A percentile compares a stretch with the other conserved stretches of the same genome.
phyloP scores from a whole-genome alignment of 2,113 vertebrate species.

The Chaetodon auriga region DNA sequence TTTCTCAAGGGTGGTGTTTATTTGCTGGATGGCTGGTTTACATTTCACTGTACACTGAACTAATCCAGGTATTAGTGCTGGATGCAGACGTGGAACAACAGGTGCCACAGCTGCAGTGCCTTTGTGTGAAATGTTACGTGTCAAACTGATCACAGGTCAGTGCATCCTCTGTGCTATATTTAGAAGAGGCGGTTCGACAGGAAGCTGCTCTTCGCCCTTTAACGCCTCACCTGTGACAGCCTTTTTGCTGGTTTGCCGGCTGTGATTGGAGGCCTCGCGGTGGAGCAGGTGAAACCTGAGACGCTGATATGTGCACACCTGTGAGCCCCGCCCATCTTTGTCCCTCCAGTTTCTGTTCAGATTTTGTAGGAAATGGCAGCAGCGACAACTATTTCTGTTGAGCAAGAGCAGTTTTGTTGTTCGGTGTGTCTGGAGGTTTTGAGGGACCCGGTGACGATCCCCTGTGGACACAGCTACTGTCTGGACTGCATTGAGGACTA shows the following conservation, averaged over 20 bases:
- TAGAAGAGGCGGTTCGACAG: neutral
- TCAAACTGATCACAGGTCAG: neutral
- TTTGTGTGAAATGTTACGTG: neutral
- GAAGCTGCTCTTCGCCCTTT: neutral
- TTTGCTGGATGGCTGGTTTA: constrained; percentile 2
- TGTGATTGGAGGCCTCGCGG: constrained; percentile 71
- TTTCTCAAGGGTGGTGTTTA: constrained; percentile 8
- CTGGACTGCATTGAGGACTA: constrained; percentile 84
- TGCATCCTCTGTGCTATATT: neutral
- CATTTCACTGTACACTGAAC: neutral
- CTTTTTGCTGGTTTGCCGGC: constrained; percentile 1
- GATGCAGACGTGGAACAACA: constrained; percentile 6
- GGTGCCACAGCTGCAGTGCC: neutral
- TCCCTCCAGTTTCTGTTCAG: constrained; percentile 16
- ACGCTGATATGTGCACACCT: constrained; percentile 60
- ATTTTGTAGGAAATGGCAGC: constrained; percentile 75
- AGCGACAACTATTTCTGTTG: constrained; percentile 79
- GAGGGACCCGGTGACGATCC: constrained; percentile 82
- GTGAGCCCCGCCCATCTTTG: constrained; percentile 52
- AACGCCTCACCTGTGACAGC: neutral
- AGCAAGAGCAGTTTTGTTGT: constrained; percentile 88
- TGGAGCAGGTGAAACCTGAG: constrained; percentile 66
- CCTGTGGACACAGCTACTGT: constrained; percentile 92
- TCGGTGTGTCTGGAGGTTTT: constrained; percentile 83
- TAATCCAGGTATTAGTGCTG: neutral